Base-by-base conservation (phyloP, 2,113 vertebrate genomes). In the Upupa epops region DNA sequence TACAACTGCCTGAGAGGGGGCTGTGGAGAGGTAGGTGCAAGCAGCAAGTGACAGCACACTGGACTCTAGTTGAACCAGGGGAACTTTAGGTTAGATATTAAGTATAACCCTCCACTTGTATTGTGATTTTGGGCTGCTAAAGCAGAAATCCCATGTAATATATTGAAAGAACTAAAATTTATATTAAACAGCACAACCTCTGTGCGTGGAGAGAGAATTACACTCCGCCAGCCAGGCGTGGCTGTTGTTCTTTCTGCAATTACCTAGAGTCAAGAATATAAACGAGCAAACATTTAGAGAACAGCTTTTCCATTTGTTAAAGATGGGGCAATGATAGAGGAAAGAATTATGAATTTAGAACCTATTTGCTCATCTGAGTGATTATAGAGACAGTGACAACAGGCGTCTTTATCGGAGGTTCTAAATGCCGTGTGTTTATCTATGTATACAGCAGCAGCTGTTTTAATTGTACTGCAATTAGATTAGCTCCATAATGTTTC, bases 381-480 rank as follows among this genome's bases (percentile, higher is more conserved):
- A 18, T 86, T 66, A 54, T 5, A 70, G n/a, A 84, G 84, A 63
- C 48, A 59, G 45, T 55, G 19, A 70, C 36, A 92, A 83, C 34
- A 86, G 22, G 28, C 32, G 8, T 24, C 63, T 77, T 70, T 48
- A 61, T 58, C 88, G 84, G 40, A 79, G 40, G 12, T 70, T 86
- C 61, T 81, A 58, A 32, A 85, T 89, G 55, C 76, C 74, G 13
- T 55, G 42, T 71, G 76, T 92, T 91, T 82, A 40, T 66, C 34
- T 80, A 32, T 86, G 79, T 90, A 51, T 72, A 86, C 64, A 94
- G 93, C 89, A 86, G 22, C n/a, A 68, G 28, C 36, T 88, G 74
- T 91, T 93, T 92, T 87, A 94, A 94, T 94, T 84, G 69, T 36
- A 85, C 10, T 55, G 76, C 83, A 85, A 92, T 83, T 92, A 76